These are phyloP conservation scores for Desmodus rotundus DNA, from an alignment of 2,113 vertebrate genomes.

Conservation along the genomic window DNA sequence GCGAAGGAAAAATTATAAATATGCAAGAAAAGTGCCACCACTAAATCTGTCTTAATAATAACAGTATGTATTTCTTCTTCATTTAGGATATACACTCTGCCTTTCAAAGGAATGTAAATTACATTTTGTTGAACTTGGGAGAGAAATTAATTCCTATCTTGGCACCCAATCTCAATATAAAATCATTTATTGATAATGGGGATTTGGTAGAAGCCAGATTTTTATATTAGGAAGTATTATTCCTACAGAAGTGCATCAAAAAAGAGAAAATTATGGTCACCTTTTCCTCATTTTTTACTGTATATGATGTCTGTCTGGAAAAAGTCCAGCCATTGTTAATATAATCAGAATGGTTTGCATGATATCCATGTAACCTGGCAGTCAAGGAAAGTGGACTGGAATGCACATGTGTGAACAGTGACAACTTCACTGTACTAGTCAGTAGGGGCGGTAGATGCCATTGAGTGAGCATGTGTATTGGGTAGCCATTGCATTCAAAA, in stretches of 20 bases:
- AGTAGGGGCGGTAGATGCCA: no score
- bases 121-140: neutral
- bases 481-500: no score
- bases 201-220: neutral
- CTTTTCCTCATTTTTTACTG: neutral
- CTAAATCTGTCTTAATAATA: neutral
- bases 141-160: neutral
- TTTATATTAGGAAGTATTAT: neutral
- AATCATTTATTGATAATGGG: neutral
- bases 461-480: no score
- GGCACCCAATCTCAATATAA: neutral
- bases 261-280: neutral
- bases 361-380: no score
- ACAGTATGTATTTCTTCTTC: neutral
- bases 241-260: neutral
- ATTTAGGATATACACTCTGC: neutral
- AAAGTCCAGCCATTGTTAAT: no score
- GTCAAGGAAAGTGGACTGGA: no score
- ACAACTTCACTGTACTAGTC: no score
- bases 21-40: neutral
- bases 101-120: neutral
- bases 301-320: no score
- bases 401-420: no score
- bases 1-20: neutral
- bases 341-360: no score